A percentile compares a stretch with the other conserved stretches of the same genome.
phyloP scores from a whole-genome alignment of 1,140 invertebrate species.

The Hycleus cichorii region DNA sequence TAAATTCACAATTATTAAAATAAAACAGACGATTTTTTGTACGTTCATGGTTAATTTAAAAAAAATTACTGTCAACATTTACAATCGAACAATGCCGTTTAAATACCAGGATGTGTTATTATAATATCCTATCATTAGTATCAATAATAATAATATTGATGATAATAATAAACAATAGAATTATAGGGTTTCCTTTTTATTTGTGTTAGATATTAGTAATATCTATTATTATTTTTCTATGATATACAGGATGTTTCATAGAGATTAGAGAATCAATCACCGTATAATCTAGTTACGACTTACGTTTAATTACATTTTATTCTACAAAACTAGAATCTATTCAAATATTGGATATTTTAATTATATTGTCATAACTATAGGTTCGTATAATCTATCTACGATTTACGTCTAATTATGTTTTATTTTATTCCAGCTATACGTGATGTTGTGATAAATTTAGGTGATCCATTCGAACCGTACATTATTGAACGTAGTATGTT shows the following conservation, averaged over 20 bases:
- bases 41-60: background rate
- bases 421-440: slow-evolving; percentile 52
- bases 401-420: background rate
- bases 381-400: no score
- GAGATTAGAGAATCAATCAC: background rate
- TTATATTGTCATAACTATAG: background rate
- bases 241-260: background rate
- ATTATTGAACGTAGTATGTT: slow-evolving; percentile 82
- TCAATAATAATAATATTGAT: no score
- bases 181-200: no score
- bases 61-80: background rate
- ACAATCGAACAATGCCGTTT: no score
- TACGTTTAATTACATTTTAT: background rate
- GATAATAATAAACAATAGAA: no score
- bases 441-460: slow-evolving; percentile 63
- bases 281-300: background rate
- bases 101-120: no score
- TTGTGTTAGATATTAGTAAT: background rate
- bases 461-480: slow-evolving; percentile 65
- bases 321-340: background rate
- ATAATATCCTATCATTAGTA: no score
- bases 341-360: background rate
- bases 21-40: no score
- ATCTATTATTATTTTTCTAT: background rate
- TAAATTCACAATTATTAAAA: no score